phyloP scores from a whole-genome alignment of 2,113 vertebrate genomes.

The Cettia cetti region DNA sequence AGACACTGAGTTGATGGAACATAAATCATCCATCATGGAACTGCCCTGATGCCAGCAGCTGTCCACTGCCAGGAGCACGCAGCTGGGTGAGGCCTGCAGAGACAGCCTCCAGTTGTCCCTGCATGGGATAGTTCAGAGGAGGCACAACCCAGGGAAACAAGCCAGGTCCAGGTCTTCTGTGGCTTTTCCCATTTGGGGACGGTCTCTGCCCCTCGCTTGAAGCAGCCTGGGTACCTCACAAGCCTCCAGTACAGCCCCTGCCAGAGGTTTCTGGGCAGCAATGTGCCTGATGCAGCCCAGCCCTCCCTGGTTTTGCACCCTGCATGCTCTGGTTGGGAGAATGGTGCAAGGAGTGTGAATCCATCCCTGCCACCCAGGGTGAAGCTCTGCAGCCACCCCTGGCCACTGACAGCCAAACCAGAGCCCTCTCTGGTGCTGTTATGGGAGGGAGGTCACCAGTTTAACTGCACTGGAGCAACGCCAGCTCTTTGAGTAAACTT shows the following conservation, averaged over 20 bases:
- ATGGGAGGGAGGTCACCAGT: not conserved
- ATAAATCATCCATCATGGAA: rapidly evolving
- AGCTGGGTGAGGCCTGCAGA: not conserved
- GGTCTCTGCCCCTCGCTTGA: not conserved
- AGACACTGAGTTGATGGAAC: not conserved
- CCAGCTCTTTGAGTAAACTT: slow-evolving; percentile 9
- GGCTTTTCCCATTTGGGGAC: not conserved
- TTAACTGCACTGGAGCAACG: not conserved
- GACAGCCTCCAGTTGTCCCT: not conserved
- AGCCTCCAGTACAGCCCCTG: not conserved
- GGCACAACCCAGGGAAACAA: not conserved
- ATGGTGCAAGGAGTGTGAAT: not conserved
- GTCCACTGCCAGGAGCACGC: rapidly evolving
- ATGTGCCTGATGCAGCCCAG: rapidly evolving
- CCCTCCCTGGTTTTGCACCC: not conserved
- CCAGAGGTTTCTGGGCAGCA: not conserved
- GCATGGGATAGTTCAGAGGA: not conserved
- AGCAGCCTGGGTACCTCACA: not conserved
- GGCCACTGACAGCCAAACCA: not conserved
- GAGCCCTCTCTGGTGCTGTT: not conserved
- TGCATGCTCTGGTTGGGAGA: not conserved
- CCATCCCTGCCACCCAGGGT: not conserved
- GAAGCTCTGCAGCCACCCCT: not conserved
- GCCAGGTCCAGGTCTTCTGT: not conserved
- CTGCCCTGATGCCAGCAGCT: not conserved